A percentile compares a stretch with the other conserved stretches of the same genome.
phyloP scores from a whole-genome alignment of 2,888 invertebrate species.

The Bimastos eiseni region DNA sequence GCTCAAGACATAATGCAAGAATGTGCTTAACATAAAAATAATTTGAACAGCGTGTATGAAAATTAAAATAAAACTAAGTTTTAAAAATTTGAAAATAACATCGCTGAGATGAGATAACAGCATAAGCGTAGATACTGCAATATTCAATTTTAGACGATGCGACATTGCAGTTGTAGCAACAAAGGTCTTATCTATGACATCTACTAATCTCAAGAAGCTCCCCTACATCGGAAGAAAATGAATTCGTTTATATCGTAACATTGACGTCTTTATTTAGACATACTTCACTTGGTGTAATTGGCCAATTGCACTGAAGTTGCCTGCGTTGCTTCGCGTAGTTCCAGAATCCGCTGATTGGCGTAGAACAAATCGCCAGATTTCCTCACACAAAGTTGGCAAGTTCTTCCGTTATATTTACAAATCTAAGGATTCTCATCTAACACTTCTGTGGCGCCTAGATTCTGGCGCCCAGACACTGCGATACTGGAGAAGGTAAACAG shows the following conservation, averaged over 20 bases:
- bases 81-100: no score
- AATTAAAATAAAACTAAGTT: no score
- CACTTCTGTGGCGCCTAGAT: neutral
- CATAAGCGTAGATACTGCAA: neutral
- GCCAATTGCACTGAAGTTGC: neutral
- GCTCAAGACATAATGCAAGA: neutral
- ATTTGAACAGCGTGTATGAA: neutral
- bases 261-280: neutral
- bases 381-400: neutral
- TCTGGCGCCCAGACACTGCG: neutral
- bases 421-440: no score
- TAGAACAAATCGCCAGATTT: slow-evolving; percentile 4
- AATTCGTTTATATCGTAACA: no score
- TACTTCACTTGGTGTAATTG: neutral
- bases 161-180: neutral
- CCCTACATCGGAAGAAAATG: neutral
- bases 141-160: neutral
- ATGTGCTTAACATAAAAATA: neutral
- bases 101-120: neutral
- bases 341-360: neutral
- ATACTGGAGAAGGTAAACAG: neutral
- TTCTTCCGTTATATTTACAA: no score
- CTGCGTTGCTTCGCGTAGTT: neutral
- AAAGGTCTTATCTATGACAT: neutral
- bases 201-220: neutral